phyloP scores from a whole-genome alignment of 2,888 invertebrate genomes.

The Stomorhina lunata region DNA sequence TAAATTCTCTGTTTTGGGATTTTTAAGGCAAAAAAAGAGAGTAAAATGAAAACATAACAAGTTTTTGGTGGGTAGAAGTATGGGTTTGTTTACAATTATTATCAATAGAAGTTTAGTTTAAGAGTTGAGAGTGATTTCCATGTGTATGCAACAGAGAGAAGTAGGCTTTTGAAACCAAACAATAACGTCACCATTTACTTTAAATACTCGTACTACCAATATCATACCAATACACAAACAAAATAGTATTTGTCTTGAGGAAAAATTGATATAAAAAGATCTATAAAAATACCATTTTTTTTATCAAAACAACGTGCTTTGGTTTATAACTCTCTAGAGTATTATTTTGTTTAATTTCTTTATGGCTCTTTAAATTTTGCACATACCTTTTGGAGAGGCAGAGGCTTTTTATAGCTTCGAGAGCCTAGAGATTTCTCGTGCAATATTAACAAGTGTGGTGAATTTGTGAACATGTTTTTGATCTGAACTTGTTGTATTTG shows the following conservation, averaged over 20 bases:
- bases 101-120: not conserved
- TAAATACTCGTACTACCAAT: too few species aligned
- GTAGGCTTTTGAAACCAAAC: conserved; percentile 1
- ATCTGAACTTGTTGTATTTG: not conserved
- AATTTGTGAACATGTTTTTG: conserved; percentile 63
- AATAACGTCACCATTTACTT: conserved; percentile 1
- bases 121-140: too few species aligned
- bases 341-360: conserved; percentile 18
- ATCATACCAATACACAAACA: not conserved
- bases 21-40: too few species aligned
- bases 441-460: conserved; percentile 61
- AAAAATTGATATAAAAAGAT: not conserved
- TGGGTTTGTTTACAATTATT: conserved; percentile 46
- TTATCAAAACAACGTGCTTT: conserved; percentile 65
- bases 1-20: not conserved
- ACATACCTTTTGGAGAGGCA: not conserved
- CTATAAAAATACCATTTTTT: conserved; percentile 35
- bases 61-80: not conserved
- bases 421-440: conserved; percentile 3
- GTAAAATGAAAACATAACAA: conserved; percentile 27
- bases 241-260: not conserved
- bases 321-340: conserved; percentile 54
- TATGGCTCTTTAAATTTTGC: not conserved
- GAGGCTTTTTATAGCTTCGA: not conserved
- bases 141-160: too few species aligned